These are phyloP conservation scores for Leptinotarsa peninsularis DNA, from an alignment of 2,888 invertebrate species.

Conservation along the genomic window DNA sequence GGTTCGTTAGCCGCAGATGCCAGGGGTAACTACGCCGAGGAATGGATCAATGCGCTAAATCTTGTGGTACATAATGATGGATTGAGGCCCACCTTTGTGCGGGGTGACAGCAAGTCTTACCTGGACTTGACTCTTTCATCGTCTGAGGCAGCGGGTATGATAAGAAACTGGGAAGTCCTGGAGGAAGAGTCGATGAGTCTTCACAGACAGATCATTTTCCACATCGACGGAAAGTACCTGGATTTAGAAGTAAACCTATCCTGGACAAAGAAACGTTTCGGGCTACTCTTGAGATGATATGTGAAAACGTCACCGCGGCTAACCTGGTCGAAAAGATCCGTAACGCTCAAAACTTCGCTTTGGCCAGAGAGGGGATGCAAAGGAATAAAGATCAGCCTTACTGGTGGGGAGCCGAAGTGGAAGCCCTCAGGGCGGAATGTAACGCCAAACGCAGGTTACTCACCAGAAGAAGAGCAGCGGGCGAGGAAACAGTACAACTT, in stretches of 20 bases:
- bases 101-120: background rate
- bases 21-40: background rate
- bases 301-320: background rate
- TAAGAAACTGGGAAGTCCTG: background rate
- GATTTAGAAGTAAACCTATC: background rate
- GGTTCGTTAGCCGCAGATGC: constrained; percentile 15
- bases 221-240: background rate
- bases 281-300: background rate
- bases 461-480: background rate
- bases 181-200: background rate
- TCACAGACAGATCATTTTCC: background rate
- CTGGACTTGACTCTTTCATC: background rate
- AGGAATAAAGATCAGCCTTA: background rate
- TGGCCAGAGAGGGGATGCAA: background rate
- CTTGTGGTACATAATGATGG: constrained; percentile 2
- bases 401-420: background rate
- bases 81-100: background rate
- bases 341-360: background rate
- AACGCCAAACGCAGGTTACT: background rate
- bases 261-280: background rate
- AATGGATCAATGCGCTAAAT: background rate
- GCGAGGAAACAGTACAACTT: background rate
- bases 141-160: background rate
- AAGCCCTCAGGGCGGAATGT: no score
- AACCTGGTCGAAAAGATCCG: background rate